phyloP scores from a whole-genome alignment of 2,888 invertebrate species.

The Seira musarum region DNA sequence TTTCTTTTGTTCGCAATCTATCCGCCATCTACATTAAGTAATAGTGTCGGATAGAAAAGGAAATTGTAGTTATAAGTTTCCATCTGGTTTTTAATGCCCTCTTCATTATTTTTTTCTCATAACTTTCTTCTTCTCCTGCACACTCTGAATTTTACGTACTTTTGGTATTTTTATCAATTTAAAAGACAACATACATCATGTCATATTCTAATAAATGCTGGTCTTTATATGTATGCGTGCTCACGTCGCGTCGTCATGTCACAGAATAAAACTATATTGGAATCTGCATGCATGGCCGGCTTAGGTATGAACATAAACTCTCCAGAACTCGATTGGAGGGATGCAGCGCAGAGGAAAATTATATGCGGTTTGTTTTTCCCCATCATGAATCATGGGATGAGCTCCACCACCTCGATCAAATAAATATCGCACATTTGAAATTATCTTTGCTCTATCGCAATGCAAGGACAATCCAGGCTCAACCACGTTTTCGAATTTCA shows the following conservation, averaged over 20 bases:
- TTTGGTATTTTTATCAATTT: neutral
- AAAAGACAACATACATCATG: neutral
- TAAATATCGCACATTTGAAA: slow-evolving; percentile 46
- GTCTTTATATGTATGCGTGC: neutral
- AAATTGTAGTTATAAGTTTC: neutral
- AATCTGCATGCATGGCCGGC: neutral
- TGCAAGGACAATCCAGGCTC: neutral
- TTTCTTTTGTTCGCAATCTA: neutral
- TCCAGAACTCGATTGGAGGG: too few species aligned
- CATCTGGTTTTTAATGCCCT: neutral
- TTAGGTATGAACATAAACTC: too few species aligned
- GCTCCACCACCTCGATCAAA: slow-evolving; percentile 39
- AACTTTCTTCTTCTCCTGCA: neutral
- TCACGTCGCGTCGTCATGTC: neutral
- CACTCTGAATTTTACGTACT: neutral
- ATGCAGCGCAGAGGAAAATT: too few species aligned
- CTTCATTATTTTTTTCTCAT: neutral
- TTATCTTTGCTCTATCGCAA: slow-evolving; percentile 32
- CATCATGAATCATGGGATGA: slow-evolving; percentile 49
- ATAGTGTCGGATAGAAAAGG: neutral
- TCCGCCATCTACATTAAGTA: neutral
- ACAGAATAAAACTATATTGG: neutral
- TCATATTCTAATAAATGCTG: slow-evolving; percentile 3
- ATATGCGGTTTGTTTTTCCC: neutral
- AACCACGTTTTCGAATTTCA: neutral